Evolutionary conservation across 2,797 vertebrate species (phyloP).

Genomic region (Podarcis siculus): DNA sequence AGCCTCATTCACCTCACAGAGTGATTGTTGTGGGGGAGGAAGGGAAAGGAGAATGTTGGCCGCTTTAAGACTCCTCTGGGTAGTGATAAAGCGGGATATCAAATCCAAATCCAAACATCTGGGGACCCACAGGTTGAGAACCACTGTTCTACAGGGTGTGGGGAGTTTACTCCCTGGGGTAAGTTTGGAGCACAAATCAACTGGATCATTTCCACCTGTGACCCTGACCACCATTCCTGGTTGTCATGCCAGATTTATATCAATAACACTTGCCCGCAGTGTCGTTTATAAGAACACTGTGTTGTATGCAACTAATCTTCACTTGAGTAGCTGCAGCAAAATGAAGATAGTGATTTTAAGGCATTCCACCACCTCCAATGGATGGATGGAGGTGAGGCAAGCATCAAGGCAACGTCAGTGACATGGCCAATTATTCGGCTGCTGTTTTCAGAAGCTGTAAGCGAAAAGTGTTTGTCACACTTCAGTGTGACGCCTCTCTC

Average conservation of each 20-base stretch:
- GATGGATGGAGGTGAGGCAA: too few relatives aligned
- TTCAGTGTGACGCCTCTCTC: neutral
- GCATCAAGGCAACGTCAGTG: rapidly evolving
- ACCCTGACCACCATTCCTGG: neutral
- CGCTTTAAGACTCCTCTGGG: too few relatives aligned
- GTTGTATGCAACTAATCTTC: too few relatives aligned
- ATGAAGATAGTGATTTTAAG: too few relatives aligned
- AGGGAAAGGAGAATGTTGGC: too few relatives aligned
- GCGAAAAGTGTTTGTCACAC: neutral
- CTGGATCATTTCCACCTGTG: neutral
- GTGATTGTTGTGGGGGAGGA: too few relatives aligned
- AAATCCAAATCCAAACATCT: too few relatives aligned
- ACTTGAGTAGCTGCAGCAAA: too few relatives aligned
- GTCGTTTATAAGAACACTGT: neutral
- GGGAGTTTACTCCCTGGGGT: neutral
- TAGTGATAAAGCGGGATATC: too few relatives aligned
- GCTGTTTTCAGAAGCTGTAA: neutral
- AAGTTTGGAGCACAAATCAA: neutral
- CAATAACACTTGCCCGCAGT: neutral
- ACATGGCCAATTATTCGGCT: neutral
- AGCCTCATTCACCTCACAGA: too few relatives aligned
- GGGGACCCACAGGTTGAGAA: too few relatives aligned
- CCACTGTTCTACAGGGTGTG: neutral
- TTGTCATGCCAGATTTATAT: neutral
- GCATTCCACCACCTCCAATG: too few relatives aligned